Conservation (phyloP, 2,797 vertebrate genomes). For the Potorous gilbertii region DNA sequence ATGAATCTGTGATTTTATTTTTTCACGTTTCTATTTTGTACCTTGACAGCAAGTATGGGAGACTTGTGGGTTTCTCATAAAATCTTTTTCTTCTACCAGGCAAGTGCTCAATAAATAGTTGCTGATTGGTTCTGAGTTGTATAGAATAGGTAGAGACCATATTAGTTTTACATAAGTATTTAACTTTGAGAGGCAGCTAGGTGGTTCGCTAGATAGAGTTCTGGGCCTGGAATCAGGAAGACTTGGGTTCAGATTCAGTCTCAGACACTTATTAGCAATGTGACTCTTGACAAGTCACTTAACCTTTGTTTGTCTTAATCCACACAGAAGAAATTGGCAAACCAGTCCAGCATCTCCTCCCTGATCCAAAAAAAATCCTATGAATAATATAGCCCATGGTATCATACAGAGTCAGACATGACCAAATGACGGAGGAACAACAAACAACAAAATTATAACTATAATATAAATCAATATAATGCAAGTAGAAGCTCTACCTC, state of each 20-base stretch:
- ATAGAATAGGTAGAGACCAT: background rate
- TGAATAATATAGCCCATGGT: background rate
- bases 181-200: background rate
- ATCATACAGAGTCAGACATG: background rate
- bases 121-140: background rate
- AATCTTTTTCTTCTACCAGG: background rate
- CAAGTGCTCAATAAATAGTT: background rate
- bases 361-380: background rate
- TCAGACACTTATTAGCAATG: background rate
- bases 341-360: background rate
- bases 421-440: background rate
- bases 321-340: background rate
- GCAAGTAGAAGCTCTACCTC: background rate
- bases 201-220: background rate
- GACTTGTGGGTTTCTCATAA: background rate
- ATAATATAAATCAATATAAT: background rate
- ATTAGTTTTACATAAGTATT: background rate
- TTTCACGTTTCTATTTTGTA: background rate
- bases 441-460: background rate
- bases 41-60: background rate
- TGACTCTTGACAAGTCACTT: background rate
- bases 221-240: background rate
- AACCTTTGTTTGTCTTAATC: background rate
- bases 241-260: background rate
- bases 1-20: background rate